Evolutionary conservation across 2,113 vertebrate species (phyloP), one percentile per base, ranked within the genome.

Genomic region (cattle (Bos taurus)): DNA sequence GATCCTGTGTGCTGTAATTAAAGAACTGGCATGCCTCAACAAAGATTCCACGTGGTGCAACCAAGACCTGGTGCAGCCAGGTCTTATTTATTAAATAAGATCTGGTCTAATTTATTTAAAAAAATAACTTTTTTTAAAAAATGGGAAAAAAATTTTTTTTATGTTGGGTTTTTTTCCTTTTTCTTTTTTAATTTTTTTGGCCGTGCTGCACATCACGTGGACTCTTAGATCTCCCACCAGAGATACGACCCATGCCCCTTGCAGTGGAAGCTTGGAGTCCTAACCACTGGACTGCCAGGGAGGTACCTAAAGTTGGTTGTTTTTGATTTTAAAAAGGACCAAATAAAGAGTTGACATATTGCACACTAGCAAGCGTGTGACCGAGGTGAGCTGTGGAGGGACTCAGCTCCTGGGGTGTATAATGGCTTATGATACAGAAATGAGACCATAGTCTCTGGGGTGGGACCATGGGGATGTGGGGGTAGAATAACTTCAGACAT

Each of bases 201-300:
- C 78, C 0, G 0, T 33, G 16, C 46, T 21, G 16, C 16, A 19
- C 16, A 30, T 50, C 10, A 33, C 3, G 2, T 33, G 28, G 78
- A 19, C 33, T 81, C 16, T 50, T 77, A 43, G 71, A 26, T 81
- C 78, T 48, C 16, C 28, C 5, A 54, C 30, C 30, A 54, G 30
- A 7, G 80, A 13, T 54, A 6, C 17, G 21, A 54, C 30, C 80
- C 48, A 17, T 6, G 78, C 10, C 78, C 46, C 16, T 30, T 52
- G 30, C 78, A 52, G 28, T 33, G 48, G 48, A 33, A 82, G 80
- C 5, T 74, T 0, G 1, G 48, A 82, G 12, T 52, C 30, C 23
- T 54, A 52, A 52, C 80, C 80, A 23, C 30, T 54, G 19, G 6
- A 21, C 80, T 30, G 11, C 80, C 3, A n/a, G 30, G 80, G 11